Conservation (phyloP, 1,140 invertebrate species). For the Lerema accius region DNA sequence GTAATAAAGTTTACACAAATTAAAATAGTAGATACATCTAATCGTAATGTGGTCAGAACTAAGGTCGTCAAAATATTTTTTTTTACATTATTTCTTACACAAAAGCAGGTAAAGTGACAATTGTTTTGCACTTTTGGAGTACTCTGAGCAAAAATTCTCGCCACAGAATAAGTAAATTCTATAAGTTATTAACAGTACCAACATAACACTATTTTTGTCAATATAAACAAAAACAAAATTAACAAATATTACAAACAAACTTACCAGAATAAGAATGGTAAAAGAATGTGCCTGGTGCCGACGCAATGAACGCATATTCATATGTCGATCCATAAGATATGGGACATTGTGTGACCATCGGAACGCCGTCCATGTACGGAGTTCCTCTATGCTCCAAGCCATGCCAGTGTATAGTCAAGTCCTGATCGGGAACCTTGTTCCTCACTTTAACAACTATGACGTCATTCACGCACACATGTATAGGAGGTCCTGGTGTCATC, state of each 20-base stretch:
- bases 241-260: not conserved
- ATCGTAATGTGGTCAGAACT: too few relatives aligned
- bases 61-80: too few relatives aligned
- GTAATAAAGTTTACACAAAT: too few relatives aligned
- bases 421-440: slow-evolving; percentile 87
- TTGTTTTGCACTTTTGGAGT: too few relatives aligned
- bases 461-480: slow-evolving; percentile 93
- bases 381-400: slow-evolving; percentile 88
- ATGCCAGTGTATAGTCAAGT: slow-evolving; percentile 90
- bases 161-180: too few relatives aligned
- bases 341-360: slow-evolving; percentile 90
- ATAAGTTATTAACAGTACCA: too few relatives aligned
- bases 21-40: too few relatives aligned
- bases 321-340: slow-evolving; percentile 89
- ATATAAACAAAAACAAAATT: not conserved
- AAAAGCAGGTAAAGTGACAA: too few relatives aligned
- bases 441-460: slow-evolving; percentile 91
- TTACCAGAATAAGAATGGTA: slow-evolving; percentile 87
- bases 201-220: too few relatives aligned
- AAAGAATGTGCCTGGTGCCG: slow-evolving; percentile 86
- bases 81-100: too few relatives aligned
- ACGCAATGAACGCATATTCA: slow-evolving; percentile 88
- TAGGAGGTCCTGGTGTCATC: slow-evolving; percentile 90
- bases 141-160: too few relatives aligned
- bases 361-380: slow-evolving; percentile 92